phyloP scores from a whole-genome alignment of 2,797 vertebrate species.

The Tokudaia tokunoshimensis region DNA sequence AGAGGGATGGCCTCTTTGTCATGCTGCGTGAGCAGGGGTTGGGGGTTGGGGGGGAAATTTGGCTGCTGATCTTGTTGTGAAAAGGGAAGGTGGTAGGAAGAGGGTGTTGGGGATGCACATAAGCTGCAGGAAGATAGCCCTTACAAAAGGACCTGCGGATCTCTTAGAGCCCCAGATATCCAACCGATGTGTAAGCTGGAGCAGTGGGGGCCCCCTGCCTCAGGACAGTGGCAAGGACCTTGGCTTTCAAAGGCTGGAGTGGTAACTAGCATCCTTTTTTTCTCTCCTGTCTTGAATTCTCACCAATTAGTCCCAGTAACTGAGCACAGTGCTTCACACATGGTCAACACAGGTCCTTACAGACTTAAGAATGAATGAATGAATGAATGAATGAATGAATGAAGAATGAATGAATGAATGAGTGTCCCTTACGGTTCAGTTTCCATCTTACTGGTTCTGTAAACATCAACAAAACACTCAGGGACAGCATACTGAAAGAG shows the following conservation, averaged over 20 bases:
- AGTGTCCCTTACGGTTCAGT: neutral
- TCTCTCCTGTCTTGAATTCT: neutral
- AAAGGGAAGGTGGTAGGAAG: neutral
- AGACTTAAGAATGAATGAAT: constrained; percentile 17
- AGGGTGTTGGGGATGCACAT: no score
- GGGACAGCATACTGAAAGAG: neutral
- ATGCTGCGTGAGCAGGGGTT: neutral
- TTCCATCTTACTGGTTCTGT: neutral
- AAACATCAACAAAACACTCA: constrained; percentile 36
- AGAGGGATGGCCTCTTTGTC: neutral
- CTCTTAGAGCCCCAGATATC: neutral
- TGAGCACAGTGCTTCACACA: neutral
- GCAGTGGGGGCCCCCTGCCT: neutral
- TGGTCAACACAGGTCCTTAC: neutral
- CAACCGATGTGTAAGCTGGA: neutral
- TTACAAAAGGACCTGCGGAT: neutral
- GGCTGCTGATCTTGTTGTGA: neutral
- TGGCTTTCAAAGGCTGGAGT: neutral
- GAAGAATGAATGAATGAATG: constrained; percentile 7
- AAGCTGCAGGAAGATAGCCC: neutral
- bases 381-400: no score
- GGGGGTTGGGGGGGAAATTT: neutral
- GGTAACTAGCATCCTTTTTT: neutral
- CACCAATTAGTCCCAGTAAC: constrained; percentile 13
- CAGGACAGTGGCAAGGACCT: neutral